A percentile compares a stretch with the other conserved stretches of the same genome.
phyloP scores from a whole-genome alignment of 2,797 vertebrate genomes.

The Coendou prehensilis region DNA sequence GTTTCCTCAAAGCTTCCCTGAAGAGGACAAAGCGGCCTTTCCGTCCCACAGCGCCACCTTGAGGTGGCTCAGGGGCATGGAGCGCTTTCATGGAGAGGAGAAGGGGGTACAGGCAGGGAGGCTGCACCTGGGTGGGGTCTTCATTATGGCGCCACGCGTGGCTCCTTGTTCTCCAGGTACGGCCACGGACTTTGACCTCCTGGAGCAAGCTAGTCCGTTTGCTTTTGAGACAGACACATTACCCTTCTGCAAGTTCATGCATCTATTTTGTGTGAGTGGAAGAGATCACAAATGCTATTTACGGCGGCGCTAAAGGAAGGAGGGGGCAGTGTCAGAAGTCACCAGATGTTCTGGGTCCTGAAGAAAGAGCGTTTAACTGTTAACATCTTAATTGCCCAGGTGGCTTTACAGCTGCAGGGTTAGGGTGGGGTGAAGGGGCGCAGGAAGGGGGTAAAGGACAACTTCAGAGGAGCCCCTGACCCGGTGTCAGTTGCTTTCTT shows the following conservation, averaged over 20 bases:
- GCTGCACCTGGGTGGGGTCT: not conserved
- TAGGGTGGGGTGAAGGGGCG: not conserved
- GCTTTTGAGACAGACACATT: not conserved
- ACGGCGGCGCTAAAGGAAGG: not conserved
- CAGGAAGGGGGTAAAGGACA: not conserved
- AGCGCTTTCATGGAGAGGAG: not conserved
- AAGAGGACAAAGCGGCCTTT: not conserved
- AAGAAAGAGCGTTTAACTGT: not conserved
- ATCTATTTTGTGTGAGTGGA: not conserved
- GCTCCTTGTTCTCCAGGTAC: not conserved
- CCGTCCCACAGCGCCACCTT: too few relatives aligned
- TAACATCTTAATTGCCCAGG: too few relatives aligned
- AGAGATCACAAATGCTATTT: too few relatives aligned
- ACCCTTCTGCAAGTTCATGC: not conserved
- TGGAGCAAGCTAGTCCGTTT: too few relatives aligned
- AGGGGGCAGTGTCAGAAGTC: not conserved
- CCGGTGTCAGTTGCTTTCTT: not conserved
- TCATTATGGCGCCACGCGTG: not conserved
- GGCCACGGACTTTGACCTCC: not conserved
- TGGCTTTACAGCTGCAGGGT: not conserved
- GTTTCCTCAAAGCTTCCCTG: not conserved
- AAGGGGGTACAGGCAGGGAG: not conserved
- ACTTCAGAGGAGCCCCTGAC: not conserved
- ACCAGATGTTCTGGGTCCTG: not conserved
- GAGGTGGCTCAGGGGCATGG: too few relatives aligned